A percentile compares a stretch with the other conserved stretches of the same genome.
phyloP scores from a whole-genome alignment of 2,797 vertebrate genomes.

The Manis crassicaudata region DNA sequence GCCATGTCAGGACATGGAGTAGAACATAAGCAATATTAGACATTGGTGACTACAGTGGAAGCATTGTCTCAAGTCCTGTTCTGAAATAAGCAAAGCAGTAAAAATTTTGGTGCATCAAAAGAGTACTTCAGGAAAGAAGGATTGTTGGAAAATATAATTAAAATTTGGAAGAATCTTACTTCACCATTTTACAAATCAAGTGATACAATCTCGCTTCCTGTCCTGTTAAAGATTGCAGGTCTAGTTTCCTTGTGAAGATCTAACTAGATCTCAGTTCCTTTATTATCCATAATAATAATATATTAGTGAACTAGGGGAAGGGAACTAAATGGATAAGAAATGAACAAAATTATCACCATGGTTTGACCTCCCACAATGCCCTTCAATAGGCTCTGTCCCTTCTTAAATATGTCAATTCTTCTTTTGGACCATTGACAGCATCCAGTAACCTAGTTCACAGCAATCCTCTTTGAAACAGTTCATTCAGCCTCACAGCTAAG shows the following conservation, averaged over 20 bases:
- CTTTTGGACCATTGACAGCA: background rate
- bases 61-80: background rate
- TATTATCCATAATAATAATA: background rate
- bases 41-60: background rate
- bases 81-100: background rate
- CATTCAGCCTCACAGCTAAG: background rate
- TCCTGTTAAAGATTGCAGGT: background rate
- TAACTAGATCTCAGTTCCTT: background rate
- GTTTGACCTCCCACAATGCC: background rate
- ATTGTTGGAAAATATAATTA: background rate
- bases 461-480: background rate
- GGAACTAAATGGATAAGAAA: background rate
- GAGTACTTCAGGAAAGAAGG: background rate
- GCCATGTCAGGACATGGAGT: background rate
- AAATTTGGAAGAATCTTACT: background rate
- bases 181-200: background rate
- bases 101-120: background rate
- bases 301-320: background rate
- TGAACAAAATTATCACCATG: background rate
- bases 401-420: background rate
- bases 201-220: background rate
- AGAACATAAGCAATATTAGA: fast-evolving
- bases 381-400: background rate
- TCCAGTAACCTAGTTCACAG: background rate
- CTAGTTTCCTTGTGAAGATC: background rate